Conservation (phyloP, 2,888 invertebrate species). For the Melieria crassipennis region DNA sequence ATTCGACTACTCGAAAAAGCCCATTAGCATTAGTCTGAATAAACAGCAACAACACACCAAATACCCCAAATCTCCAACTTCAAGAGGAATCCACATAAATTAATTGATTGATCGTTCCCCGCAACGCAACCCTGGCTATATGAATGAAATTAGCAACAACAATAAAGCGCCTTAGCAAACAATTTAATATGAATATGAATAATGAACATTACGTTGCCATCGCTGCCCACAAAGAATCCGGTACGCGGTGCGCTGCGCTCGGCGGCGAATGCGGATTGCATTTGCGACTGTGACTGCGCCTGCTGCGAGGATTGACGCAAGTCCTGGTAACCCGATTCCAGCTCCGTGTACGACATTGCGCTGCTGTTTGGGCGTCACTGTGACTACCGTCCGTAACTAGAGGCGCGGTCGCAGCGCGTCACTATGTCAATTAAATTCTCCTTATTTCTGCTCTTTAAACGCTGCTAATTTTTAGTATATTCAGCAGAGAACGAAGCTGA, state of each 20-base stretch:
- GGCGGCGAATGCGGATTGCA: constrained; percentile 26
- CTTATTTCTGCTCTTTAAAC: too few species aligned
- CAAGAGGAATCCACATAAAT: too few species aligned
- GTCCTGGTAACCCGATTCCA: constrained; percentile 93
- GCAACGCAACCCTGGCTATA: too few species aligned
- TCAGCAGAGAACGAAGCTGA: too few species aligned
- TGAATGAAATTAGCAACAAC: background rate
- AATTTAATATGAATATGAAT: constrained; percentile 10
- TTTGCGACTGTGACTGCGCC: constrained; percentile 59
- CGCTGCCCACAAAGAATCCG: constrained; percentile 79
- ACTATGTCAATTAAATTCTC: too few species aligned
- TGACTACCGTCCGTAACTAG: background rate
- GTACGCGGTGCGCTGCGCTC: constrained; percentile 44
- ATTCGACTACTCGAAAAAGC: too few species aligned
- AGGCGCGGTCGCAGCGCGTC: too few species aligned
- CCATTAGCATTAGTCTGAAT: too few species aligned
- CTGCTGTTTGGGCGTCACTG: background rate
- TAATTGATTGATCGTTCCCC: too few species aligned
- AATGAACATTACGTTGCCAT: constrained; percentile 70
- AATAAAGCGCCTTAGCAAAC: constrained; percentile 25
- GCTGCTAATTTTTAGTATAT: too few species aligned
- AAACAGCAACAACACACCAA: too few species aligned
- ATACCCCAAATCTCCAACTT: too few species aligned
- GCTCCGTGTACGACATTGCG: constrained; percentile 88
- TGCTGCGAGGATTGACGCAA: constrained; percentile 70